Conservation (phyloP, 2,888 invertebrate species). For the Lamellibrachia satsuma region DNA sequence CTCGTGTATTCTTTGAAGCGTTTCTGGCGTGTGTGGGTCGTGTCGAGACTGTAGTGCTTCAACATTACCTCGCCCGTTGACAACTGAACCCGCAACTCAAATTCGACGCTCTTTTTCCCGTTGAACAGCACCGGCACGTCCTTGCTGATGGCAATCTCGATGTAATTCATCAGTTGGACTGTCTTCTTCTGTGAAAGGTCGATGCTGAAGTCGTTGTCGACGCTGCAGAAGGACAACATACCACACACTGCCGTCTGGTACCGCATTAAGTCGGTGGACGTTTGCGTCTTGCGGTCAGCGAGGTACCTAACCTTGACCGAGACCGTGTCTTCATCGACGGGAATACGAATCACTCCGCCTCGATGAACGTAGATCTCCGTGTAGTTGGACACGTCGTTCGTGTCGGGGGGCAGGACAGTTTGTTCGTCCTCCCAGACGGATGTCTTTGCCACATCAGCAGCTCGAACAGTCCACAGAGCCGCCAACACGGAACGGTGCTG, state of each 20-base stretch:
- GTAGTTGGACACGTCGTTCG: conserved; percentile 10
- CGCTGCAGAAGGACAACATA: not conserved
- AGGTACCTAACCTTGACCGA: not conserved
- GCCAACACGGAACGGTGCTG: not conserved
- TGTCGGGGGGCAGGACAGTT: not conserved
- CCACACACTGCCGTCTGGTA: not conserved
- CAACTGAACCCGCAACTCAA: not conserved
- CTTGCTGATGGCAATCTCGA: not conserved
- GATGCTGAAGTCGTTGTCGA: not conserved
- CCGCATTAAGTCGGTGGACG: not conserved
- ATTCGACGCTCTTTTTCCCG: not conserved
- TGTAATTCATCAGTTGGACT: not conserved
- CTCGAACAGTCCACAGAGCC: not conserved
- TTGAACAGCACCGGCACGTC: not conserved
- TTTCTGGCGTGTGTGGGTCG: not conserved
- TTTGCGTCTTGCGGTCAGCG: not conserved
- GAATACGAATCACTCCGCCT: not conserved
- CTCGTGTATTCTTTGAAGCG: not conserved
- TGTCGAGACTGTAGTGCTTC: not conserved
- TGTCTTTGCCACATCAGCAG: not conserved
- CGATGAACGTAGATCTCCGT: not conserved
- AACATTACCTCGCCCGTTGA: not conserved
- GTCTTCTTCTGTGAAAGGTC: not conserved
- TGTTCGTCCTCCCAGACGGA: not conserved
- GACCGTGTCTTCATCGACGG: not conserved